These are phyloP conservation scores for Enhydra lutris DNA, from an alignment of 2,113 vertebrate genomes.

Conservation along the genomic window DNA sequence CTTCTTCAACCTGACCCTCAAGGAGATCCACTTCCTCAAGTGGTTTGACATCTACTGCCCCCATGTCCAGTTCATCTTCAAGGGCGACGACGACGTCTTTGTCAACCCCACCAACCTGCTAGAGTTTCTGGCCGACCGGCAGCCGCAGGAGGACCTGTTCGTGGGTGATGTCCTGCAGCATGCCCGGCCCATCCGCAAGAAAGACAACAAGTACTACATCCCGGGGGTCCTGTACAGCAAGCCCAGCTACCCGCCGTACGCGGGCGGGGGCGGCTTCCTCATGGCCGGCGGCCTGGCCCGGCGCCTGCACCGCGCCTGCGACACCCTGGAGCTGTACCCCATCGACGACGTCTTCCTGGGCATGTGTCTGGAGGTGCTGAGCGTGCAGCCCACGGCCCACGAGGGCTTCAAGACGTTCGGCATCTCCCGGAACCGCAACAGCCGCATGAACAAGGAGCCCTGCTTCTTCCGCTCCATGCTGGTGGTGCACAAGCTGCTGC, in stretches of 20 bases:
- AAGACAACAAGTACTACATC: slow-evolving; percentile 97
- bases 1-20: slow-evolving; percentile 98
- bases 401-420: slow-evolving; percentile 97
- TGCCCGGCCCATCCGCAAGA: slow-evolving; percentile 92
- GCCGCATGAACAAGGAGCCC: slow-evolving; percentile 94
- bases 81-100: slow-evolving; percentile 95
- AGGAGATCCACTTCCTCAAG: slow-evolving; percentile 97
- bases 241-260: slow-evolving; percentile 92
- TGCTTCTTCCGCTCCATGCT: slow-evolving; percentile 96
- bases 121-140: slow-evolving; percentile 89
- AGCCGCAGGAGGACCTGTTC: slow-evolving; percentile 84
- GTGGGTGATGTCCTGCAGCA: slow-evolving; percentile 92
- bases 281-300: slow-evolving; percentile 89
- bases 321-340: slow-evolving; percentile 92
- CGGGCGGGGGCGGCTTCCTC: slow-evolving; percentile 94
- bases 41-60: slow-evolving; percentile 94
- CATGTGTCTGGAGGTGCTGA: slow-evolving; percentile 94
- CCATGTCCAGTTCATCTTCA: slow-evolving; percentile 88
- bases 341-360: slow-evolving; percentile 97
- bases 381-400: slow-evolving; percentile 88
- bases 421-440: slow-evolving; percentile 92
- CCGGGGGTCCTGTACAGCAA: slow-evolving; percentile 89
- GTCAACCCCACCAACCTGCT: slow-evolving; percentile 92
- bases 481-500: slow-evolving; percentile 97
- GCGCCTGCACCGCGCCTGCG: slow-evolving; percentile 85